Conservation (phyloP, 2,888 invertebrate species). For the Tethea ocularis region DNA sequence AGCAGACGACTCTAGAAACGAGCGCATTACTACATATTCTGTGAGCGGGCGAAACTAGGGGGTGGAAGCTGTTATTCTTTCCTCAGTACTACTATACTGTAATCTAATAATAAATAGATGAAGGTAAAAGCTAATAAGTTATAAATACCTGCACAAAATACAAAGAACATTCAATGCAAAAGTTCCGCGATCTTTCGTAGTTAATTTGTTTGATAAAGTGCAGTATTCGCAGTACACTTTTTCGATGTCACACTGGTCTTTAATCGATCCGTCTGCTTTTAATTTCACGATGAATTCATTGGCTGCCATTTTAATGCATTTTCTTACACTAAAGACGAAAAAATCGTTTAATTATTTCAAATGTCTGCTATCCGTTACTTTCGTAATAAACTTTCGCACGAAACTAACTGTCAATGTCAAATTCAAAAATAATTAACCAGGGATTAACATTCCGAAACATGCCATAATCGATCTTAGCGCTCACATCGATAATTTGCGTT, state of each 20-base stretch:
- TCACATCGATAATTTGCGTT: too few species aligned
- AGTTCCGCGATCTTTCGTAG: slow-evolving; percentile 50
- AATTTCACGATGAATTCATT: slow-evolving; percentile 62
- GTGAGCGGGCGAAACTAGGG: neutral
- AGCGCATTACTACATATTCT: neutral
- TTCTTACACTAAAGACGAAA: neutral
- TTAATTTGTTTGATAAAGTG: slow-evolving; percentile 45
- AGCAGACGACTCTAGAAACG: too few species aligned
- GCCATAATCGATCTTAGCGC: too few species aligned
- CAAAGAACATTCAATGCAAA: slow-evolving; percentile 71
- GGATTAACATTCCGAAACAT: too few species aligned
- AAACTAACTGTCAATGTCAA: too few species aligned
- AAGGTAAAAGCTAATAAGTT: neutral
- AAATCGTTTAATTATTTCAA: neutral
- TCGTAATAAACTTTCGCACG: neutral
- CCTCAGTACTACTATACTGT: neutral
- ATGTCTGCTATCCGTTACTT: neutral
- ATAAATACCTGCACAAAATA: slow-evolving; percentile 66
- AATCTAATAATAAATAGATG: neutral
- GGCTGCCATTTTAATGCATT: slow-evolving; percentile 50
- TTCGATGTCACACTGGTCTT: slow-evolving; percentile 49
- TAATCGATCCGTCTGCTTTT: slow-evolving; percentile 57
- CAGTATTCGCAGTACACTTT: slow-evolving; percentile 49
- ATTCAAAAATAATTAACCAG: too few species aligned
- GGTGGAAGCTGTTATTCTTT: neutral